phyloP scores from a whole-genome alignment of 2,113 vertebrate species.

The Columbina picui region DNA sequence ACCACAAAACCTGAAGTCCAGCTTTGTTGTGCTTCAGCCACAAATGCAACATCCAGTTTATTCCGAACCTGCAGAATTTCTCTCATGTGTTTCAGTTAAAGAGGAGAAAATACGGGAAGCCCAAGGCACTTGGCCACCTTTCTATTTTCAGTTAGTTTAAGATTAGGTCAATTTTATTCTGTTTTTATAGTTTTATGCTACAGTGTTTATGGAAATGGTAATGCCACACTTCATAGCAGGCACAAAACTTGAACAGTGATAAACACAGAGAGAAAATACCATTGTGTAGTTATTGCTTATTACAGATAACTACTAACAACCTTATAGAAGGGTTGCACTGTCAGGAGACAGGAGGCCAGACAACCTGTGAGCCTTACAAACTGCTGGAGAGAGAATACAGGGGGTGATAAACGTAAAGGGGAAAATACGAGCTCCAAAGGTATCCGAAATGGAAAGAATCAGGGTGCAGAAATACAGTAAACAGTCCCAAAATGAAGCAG shows the following conservation, averaged over 20 bases:
- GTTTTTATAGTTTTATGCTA: neutral
- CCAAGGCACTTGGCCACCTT: neutral
- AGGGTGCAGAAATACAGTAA: neutral
- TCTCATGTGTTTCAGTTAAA: neutral
- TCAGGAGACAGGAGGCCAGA: neutral
- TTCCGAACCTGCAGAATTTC: neutral
- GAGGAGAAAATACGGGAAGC: neutral
- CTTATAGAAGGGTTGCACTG: neutral
- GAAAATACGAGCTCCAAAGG: neutral
- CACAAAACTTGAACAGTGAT: neutral
- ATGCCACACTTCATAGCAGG: fast-evolving
- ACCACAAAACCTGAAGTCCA: neutral
- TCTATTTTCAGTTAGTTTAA: neutral
- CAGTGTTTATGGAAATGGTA: neutral
- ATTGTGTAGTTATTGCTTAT: too few species aligned
- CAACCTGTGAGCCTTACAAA: neutral
- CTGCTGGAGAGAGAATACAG: neutral
- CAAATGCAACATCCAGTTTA: neutral
- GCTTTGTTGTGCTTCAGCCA: neutral
- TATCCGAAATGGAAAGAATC: neutral
- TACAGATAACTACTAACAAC: neutral
- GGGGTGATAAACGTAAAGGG: neutral
- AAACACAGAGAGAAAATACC: neutral
- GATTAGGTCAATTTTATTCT: neutral
- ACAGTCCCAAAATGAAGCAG: neutral